Conservation (phyloP, 2,888 invertebrate species). For the Glyphotaelius pellucidus region DNA sequence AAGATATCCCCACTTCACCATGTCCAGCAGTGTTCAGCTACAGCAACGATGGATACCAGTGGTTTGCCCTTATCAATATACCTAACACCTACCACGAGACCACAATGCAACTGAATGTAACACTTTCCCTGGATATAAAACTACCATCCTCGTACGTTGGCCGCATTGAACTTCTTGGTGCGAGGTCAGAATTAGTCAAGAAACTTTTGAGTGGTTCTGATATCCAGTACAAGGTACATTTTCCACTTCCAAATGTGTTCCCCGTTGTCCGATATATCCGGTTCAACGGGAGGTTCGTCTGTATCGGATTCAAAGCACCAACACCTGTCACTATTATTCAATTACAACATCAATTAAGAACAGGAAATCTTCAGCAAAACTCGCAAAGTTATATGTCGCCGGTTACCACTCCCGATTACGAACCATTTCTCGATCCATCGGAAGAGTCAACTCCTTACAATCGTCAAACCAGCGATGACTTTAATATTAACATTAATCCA, state of each 20-base stretch:
- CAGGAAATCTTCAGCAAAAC: constrained; percentile 58
- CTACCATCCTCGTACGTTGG: constrained; percentile 53
- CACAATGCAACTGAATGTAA: constrained; percentile 49
- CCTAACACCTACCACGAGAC: constrained; percentile 55
- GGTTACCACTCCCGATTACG: neutral
- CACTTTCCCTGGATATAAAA: constrained; percentile 51
- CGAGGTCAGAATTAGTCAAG: constrained; percentile 43
- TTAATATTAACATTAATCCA: constrained; percentile 10
- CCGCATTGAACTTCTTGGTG: constrained; percentile 55
- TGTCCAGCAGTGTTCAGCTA: constrained; percentile 64
- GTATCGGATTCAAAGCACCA: constrained; percentile 69
- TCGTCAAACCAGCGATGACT: neutral
- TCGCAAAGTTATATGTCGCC: constrained; percentile 66
- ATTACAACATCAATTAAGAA: constrained; percentile 69
- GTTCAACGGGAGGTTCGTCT: constrained; percentile 70
- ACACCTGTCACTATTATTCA: constrained; percentile 69
- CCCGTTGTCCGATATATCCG: constrained; percentile 71
- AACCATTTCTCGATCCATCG: neutral
- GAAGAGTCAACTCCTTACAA: neutral
- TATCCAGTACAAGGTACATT: constrained; percentile 69
- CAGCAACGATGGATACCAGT: constrained; percentile 58
- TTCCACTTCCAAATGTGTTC: constrained; percentile 69
- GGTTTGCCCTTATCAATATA: constrained; percentile 61
- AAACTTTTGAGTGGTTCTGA: constrained; percentile 69
- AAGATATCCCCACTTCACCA: constrained; percentile 55